A percentile compares a stretch with the other conserved stretches of the same genome.
Evolutionary conservation across 2,888 invertebrate genomes (phyloP).

Genomic region (Linnaemya tessellans): DNA sequence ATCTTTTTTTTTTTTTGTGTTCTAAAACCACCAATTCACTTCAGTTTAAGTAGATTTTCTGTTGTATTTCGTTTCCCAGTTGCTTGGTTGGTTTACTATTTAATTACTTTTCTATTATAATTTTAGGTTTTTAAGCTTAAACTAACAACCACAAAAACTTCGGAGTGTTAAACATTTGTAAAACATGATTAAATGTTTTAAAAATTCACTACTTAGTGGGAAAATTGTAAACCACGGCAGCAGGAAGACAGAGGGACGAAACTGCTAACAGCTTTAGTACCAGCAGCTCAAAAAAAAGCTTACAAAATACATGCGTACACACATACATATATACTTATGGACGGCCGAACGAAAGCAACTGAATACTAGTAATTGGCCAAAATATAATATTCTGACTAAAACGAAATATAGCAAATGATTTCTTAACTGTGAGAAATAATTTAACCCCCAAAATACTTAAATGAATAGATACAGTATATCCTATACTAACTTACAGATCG

Average conservation of each 20-base stretch:
- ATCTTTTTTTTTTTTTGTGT: neutral
- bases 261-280: neutral
- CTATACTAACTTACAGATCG: too few species aligned
- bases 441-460: too few species aligned
- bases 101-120: conserved; percentile 45
- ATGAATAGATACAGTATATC: too few species aligned
- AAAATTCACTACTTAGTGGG: conserved; percentile 26
- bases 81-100: conserved; percentile 39
- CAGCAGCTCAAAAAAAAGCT: neutral
- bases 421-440: too few species aligned
- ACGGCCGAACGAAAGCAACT: too few species aligned
- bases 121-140: conserved; percentile 47
- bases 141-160: conserved; percentile 59
- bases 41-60: conserved; percentile 32
- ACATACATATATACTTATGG: too few species aligned
- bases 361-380: too few species aligned
- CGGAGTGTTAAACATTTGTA: conserved; percentile 62
- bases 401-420: too few species aligned
- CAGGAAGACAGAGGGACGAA: conserved; percentile 3
- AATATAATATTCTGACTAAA: too few species aligned
- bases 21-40: conserved; percentile 30
- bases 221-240: conserved; percentile 9
- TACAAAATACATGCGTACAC: neutral
- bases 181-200: conserved; percentile 59
- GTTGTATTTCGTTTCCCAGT: conserved; percentile 10